Evolutionary conservation across 1,140 invertebrate genomes (phyloP), one percentile per base, ranked within the genome.

Genomic region (Leptinotarsa undecemlineata): DNA sequence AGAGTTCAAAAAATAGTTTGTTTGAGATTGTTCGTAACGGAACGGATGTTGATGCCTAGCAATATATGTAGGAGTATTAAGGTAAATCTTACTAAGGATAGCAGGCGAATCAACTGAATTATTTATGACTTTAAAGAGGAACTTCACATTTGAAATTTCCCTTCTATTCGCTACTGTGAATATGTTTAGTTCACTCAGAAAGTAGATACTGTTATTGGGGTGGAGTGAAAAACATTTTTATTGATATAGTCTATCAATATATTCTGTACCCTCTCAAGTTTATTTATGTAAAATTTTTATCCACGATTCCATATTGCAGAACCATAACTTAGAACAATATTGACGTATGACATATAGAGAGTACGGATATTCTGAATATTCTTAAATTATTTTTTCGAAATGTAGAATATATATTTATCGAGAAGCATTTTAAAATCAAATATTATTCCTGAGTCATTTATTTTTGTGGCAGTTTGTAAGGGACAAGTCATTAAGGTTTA

Each of bases 141-240:
- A 21, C 11, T 63, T 63, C 14, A 63, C 19, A 19, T 63, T 19
- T 63, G 20, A 63, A 63, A 19, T 20, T 63, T 63, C 19, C 62
- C 62, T 63, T 63, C 20, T 63, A 63, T 63, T 63, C 62, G 19
- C 19, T 23, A 63, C 11, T 63, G 62, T 63, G 21, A 21, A 63
- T 63, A 63, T 17, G 19, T 63, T 63, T 6, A 63, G 20, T 20
- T 21, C 62, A n/a, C 21, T 14, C 21, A 14, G 62, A 21, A 63
- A 14, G 19, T 20, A 63, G 15, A 3, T 3, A 63, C 62, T 1
- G 0, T 63, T 14, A 19, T 21, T 63, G 62, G 62, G 62, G 62
- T 63, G 14, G 21, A 23, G 3, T 23, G 23, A 23, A 23, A 23
- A 23, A 23, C 2, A 23, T 23, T 23, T 23, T 23, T 23, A 23